These are phyloP conservation scores for Yponomeuta evonymella DNA, from an alignment of 2,888 invertebrate species.

Conservation along the genomic window DNA sequence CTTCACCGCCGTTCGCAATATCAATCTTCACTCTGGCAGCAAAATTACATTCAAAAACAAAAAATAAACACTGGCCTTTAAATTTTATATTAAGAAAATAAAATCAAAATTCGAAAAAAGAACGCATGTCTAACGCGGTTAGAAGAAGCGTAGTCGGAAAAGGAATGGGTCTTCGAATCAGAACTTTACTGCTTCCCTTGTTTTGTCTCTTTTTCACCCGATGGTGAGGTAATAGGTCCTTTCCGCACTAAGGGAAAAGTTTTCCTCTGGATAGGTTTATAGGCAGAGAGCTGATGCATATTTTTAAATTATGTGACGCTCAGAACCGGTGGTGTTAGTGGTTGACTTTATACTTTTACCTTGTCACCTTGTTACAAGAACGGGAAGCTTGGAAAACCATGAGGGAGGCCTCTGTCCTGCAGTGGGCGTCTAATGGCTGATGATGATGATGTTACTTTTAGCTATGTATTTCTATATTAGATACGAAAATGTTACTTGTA, in stretches of 20 bases:
- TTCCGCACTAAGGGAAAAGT: conserved; percentile 46
- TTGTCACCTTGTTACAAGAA: too few relatives aligned
- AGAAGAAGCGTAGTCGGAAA: conserved; percentile 39
- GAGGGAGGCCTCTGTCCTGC: too few relatives aligned
- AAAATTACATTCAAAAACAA: background rate
- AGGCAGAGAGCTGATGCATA: conserved; percentile 34
- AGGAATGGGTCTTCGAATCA: conserved; percentile 46
- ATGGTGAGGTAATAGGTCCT: conserved; percentile 31
- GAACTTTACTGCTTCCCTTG: conserved; percentile 41
- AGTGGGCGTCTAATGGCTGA: too few relatives aligned
- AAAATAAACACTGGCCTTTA: background rate
- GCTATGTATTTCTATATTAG: too few relatives aligned
- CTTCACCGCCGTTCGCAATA: conserved; percentile 25
- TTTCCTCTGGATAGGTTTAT: conserved; percentile 44
- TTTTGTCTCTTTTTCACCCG: conserved; percentile 46
- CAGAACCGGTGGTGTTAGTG: too few relatives aligned
- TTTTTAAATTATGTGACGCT: background rate
- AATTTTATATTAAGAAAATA: background rate
- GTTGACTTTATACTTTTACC: too few relatives aligned
- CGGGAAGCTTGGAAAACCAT: too few relatives aligned
- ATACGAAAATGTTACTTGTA: too few relatives aligned
- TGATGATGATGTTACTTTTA: too few relatives aligned
- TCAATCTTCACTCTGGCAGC: background rate
- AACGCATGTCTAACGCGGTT: conserved; percentile 36
- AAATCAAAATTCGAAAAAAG: conserved; percentile 18